A percentile compares a stretch with the other conserved stretches of the same genome.
These are phyloP conservation scores for Eupristina koningsbergeri DNA, from an alignment of 1,140 invertebrate species.

Conservation along the genomic window DNA sequence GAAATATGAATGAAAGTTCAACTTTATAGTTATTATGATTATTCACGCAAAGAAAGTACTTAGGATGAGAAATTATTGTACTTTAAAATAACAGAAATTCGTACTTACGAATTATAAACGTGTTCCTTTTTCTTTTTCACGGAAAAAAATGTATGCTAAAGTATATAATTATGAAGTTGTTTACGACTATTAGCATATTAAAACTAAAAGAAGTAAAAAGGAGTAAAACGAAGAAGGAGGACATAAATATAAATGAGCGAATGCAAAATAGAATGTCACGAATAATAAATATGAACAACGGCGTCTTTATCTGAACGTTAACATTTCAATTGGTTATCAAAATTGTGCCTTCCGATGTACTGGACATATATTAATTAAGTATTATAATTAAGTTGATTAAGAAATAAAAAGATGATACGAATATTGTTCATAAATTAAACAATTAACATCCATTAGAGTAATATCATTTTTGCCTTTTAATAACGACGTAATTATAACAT, in stretches of 20 bases:
- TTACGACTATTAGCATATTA: background rate
- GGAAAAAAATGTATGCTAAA: constrained; percentile 29
- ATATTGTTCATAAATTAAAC: background rate
- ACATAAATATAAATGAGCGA: constrained; percentile 14
- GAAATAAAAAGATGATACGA: constrained; percentile 16
- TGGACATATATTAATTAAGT: constrained; percentile 61
- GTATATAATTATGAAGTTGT: background rate
- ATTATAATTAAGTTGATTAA: constrained; percentile 55
- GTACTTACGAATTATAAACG: constrained; percentile 43
- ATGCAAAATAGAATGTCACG: constrained; percentile 40
- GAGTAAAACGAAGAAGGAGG: background rate
- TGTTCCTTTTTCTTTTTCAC: constrained; percentile 45
- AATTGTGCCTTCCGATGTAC: constrained; percentile 70
- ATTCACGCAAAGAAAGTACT: constrained; percentile 48
- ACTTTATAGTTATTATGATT: constrained; percentile 39
- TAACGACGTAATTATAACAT: background rate
- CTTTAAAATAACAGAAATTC: constrained; percentile 41
- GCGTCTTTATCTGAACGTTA: constrained; percentile 55
- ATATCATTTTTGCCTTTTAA: constrained; percentile 1
- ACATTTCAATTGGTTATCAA: constrained; percentile 68
- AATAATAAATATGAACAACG: constrained; percentile 38
- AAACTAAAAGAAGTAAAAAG: constrained; percentile 16
- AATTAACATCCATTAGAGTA: constrained; percentile 14
- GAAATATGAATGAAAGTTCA: constrained; percentile 38
- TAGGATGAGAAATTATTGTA: constrained; percentile 27